Conservation (phyloP, 2,113 vertebrate genomes). For the Hydropotes inermis region DNA sequence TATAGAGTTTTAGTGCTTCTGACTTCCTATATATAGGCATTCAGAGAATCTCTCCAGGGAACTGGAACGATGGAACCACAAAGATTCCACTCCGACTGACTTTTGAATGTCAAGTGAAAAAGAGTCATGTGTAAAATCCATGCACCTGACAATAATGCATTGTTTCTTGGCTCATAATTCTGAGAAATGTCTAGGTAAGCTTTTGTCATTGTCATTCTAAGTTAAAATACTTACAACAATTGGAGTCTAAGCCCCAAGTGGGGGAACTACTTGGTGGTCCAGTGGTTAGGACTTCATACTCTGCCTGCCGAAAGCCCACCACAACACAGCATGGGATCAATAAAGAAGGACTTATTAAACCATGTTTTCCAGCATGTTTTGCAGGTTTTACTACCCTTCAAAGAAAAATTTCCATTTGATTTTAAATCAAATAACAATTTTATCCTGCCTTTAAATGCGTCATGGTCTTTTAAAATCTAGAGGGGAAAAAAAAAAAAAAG, state of each 20-base stretch:
- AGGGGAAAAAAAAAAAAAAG: neutral
- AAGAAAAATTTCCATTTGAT: conserved; percentile 18
- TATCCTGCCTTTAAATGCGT: neutral
- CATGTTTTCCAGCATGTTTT: neutral
- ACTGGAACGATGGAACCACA: neutral
- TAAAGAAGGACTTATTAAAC: neutral
- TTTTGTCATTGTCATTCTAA: neutral
- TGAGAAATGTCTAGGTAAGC: neutral
- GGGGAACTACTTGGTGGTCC: neutral
- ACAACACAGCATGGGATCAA: neutral
- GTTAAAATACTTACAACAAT: neutral
- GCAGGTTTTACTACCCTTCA: neutral
- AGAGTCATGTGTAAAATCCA: neutral
- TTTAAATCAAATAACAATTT: neutral
- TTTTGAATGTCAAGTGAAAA: neutral
- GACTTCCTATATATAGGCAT: neutral
- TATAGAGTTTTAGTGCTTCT: neutral
- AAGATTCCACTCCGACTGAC: neutral
- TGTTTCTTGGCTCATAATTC: neutral
- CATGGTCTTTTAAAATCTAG: neutral
- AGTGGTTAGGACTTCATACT: neutral
- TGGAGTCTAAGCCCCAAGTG: neutral
- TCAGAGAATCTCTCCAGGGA: neutral
- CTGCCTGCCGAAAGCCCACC: neutral
- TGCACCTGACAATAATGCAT: neutral